Evolutionary conservation across 35 echinoderm and acorn worm genomes (phyloP), one percentile per base, ranked within the genome.

Genomic region (Chiridota heheva): DNA sequence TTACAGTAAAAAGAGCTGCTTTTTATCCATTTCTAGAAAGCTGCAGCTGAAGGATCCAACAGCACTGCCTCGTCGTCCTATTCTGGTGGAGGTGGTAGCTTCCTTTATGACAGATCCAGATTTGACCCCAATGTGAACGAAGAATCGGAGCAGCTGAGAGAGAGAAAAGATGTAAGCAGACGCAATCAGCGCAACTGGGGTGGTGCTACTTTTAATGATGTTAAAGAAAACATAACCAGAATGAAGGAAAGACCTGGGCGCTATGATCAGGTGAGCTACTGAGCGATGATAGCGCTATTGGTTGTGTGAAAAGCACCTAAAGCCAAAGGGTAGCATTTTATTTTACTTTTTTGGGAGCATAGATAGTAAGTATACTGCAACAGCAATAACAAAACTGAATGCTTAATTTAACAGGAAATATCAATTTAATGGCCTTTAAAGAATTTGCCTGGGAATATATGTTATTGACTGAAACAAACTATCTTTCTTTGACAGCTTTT

Each of bases 51-150:
- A 33, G 75, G 44, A 1, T 55, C 40, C 3, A 40, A 32, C 47
- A 5, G 37, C 8, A 7, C 51, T 1, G 16, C 1, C 36, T 63
- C 57, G 24, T 40, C 24, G 24, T 51, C 6, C 28, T 69, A 38
- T 18, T 40, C 63, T 8, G 58, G 47, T 2, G 48, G 56, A 58
- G 68, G 82, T 20, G 70, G 82, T 25, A 72, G 78, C 38, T 96
- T 96, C 82, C 66, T 96, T 10, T 88, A 96, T 40, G 92, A 96
- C 56, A 82, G 81, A 27, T 49, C 43, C 1, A 69, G 92, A 34
- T 81, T 76, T 65, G 92, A 63, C 15, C 78, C 85, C 25, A 73
- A 78, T 20, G 44, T 67, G 0, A 31, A 26, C 24, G 68, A 87
- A 36, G 48, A 36, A 25, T 38, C 67, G 16, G 68, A 68, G 5